phyloP scores from a whole-genome alignment of 1,140 invertebrate genomes.

The Uloborus diversus region DNA sequence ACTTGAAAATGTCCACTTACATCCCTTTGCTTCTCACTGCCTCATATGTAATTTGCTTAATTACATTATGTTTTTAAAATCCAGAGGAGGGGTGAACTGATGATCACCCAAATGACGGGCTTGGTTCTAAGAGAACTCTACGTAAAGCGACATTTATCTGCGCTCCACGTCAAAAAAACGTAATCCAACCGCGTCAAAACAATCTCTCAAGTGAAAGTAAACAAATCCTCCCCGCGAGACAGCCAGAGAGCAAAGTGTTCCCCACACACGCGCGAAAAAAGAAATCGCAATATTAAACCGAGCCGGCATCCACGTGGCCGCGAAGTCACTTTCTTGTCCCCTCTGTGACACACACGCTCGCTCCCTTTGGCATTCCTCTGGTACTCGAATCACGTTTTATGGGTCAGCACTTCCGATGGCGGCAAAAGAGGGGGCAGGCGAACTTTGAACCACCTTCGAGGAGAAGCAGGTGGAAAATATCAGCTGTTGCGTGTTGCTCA shows the following conservation, averaged over 20 bases:
- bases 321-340: not conserved
- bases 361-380: conserved; percentile 3
- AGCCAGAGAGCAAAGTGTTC: too few relatives aligned
- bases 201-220: not conserved
- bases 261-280: not conserved
- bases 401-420: conserved; percentile 27
- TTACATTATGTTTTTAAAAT: too few relatives aligned
- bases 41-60: too few relatives aligned
- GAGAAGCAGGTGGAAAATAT: not conserved
- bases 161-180: not conserved
- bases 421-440: not conserved
- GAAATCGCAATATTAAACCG: conserved; percentile 16
- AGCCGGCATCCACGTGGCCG: not conserved
- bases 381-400: conserved; percentile 43
- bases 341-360: not conserved
- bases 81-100: too few relatives aligned
- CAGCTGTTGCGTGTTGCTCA: not conserved
- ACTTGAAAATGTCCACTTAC: too few relatives aligned
- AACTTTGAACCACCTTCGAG: conserved; percentile 8
- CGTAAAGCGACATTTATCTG: too few relatives aligned
- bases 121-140: too few relatives aligned
- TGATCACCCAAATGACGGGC: too few relatives aligned
- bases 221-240: not conserved
- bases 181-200: not conserved
- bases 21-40: too few relatives aligned